Evolutionary conservation across 1,140 invertebrate genomes (phyloP), one percentile per base, ranked within the genome.

Genomic region (Homarus americanus): DNA sequence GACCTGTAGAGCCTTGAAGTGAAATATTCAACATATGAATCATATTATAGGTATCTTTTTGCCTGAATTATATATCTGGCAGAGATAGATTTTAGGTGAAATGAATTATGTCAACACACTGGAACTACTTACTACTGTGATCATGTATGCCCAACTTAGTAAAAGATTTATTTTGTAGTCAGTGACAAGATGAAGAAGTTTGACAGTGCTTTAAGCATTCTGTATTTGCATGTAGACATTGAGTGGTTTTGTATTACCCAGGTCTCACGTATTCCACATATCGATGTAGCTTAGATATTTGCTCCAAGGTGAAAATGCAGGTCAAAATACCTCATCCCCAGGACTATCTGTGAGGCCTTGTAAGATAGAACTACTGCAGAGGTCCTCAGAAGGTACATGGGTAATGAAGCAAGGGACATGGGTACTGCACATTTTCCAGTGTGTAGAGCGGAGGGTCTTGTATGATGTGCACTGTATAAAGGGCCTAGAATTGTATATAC

Each of bases 381-480:
- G 85, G 86, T 88, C 86, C 86, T 82, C 73, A 88, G 86, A 72
- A 36, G 38, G 78, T 80, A 82, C 49, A 80, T 36, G 58, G 53
- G 78, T 66, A 49, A 69, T 49, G 78, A 69, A 88, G 41, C 34
- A 36, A 69, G 66, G 41, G 41, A 44, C 44, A 49, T 76, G 69
- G 84, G 49, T 87, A 78, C 20, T 40, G 75, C 41, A 53, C 69
- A 40, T 87, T 76, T 32, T 76, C 84, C 69, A 49, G 32, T 76
- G 84, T 78, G 73, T 87, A 63, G 32, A 58, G 84, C 72, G 49
- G 73, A 78, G 84, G 79, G 66, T 84, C 72, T 41, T 82, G 69
- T 82, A 83, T 83, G 80, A 90, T 90, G 88, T 90, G 88, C 88
- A 90, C 80, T 90, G 88, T 90, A 90, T 90, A 90, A 88, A 90